Base-by-base conservation (phyloP, 2,113 vertebrate species). In the Lepidothrix coronata region DNA sequence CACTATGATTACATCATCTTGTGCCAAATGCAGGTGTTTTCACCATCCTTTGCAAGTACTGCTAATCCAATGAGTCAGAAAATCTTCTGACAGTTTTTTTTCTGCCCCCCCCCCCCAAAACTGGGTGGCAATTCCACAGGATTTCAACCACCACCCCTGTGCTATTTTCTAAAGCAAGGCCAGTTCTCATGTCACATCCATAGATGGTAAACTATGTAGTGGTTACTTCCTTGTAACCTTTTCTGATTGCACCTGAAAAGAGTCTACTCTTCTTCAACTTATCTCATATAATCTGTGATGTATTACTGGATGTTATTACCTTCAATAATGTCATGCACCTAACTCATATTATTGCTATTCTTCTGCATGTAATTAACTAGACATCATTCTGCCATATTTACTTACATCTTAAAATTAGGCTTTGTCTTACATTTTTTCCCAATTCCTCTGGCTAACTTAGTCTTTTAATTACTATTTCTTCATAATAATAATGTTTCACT, bases 381-480 rank as follows among this genome's bases (percentile, higher is more conserved):
- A 92, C 25, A 71, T 95, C 49, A 88, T 89, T 94, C 79, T 85
- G 63, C 75, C 5, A 3, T 89, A 43, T 96, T 95, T 93, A 63
- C 78, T 49, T 83, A 90, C 43, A 90, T 95, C 85, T 94, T 95
- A 84, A 92, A 88, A 91, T 89, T 93, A 71, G 27, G 2, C 83
- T 91, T 80, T 79, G 35, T 70, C 68, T 95, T 86, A 95, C 37
- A 65, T 57, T 80, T 91, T 66, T 72, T 67, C 8, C 2, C 79
- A 81, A 43, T 88, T 86, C 52, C 57, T 89, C 85, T 77, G 43
- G 43, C 37, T 77, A 70, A 62, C 68, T 72, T 91, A 63, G 72
- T 65, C 85, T 94, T 93, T 59, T 86, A 83, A 92, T 95, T 91
- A 92, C n/a, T 74, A 48, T 92, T 96, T 70, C 65, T 81, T 95